These are phyloP conservation scores for Bombus consobrinus DNA, from an alignment of 1,140 invertebrate genomes.

Conservation along the genomic window DNA sequence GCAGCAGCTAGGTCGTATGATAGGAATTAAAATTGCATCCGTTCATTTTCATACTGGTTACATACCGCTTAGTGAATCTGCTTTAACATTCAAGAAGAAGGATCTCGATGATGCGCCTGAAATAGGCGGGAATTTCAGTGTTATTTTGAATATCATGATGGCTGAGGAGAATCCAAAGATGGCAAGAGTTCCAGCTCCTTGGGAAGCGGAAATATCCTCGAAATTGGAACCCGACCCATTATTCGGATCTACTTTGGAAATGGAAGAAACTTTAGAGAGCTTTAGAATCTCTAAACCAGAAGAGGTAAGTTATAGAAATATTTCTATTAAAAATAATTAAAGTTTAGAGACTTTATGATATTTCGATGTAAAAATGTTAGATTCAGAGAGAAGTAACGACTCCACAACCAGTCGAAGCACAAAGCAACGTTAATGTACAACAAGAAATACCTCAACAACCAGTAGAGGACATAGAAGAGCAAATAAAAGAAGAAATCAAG, in stretches of 20 bases:
- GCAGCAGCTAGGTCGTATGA: slow-evolving; percentile 91
- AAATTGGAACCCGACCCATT: slow-evolving; percentile 85
- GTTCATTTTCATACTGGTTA: slow-evolving; percentile 95
- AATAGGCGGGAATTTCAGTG: slow-evolving; percentile 89
- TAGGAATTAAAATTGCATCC: slow-evolving; percentile 94
- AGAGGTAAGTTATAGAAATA: slow-evolving; percentile 51
- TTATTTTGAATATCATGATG: slow-evolving; percentile 89
- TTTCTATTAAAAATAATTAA: neutral
- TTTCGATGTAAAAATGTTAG: slow-evolving; percentile 19
- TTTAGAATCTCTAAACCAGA: slow-evolving; percentile 83
- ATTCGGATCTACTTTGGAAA: slow-evolving; percentile 92
- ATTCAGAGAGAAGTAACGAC: slow-evolving; percentile 27
- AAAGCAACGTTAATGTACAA: slow-evolving; percentile 10
- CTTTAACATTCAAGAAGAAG: slow-evolving; percentile 89
- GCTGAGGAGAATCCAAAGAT: slow-evolving; percentile 86
- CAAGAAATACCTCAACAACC: slow-evolving; percentile 50
- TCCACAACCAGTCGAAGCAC: neutral
- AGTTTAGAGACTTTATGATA: neutral
- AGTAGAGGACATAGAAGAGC: slow-evolving; percentile 24
- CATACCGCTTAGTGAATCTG: slow-evolving; percentile 88
- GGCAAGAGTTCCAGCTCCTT: slow-evolving; percentile 87
- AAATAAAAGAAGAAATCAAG: slow-evolving; percentile 24
- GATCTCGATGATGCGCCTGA: slow-evolving; percentile 90
- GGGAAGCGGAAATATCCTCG: slow-evolving; percentile 85
- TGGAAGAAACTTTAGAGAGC: slow-evolving; percentile 91